Conservation (phyloP, 2,888 invertebrate species). For the Tuberolachnus salignus region DNA sequence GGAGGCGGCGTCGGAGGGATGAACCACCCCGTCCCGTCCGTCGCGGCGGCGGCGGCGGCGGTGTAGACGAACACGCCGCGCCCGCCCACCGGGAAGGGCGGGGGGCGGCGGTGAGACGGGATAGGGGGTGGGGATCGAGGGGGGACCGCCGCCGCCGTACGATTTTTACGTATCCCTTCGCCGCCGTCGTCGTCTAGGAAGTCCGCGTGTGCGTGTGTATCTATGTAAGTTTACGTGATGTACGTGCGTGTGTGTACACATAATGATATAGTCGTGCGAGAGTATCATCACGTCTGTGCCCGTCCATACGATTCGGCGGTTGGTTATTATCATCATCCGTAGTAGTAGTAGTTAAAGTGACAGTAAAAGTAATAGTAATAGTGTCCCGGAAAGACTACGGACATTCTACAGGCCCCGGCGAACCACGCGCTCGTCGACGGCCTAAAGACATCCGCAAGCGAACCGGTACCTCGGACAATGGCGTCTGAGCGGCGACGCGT, state of each 20-base stretch:
- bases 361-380: no score
- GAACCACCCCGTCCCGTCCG: background rate
- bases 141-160: background rate
- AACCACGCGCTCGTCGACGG: no score
- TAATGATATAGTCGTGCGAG: slow-evolving; percentile 3
- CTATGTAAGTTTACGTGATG: background rate
- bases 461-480: no score
- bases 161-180: slow-evolving; percentile 32
- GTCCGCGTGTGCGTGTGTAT: background rate
- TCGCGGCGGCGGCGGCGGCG: background rate
- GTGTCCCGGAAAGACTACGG: no score
- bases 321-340: background rate
- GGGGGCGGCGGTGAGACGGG: background rate
- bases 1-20: background rate
- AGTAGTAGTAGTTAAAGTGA: background rate
- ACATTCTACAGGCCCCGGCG: no score
- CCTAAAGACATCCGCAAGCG: no score
- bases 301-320: background rate
- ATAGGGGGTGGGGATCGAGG: background rate
- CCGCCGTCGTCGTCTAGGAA: background rate
- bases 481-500: no score
- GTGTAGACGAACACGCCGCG: background rate
- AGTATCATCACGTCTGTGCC: slow-evolving; percentile 3
- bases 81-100: background rate
- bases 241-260: background rate